A percentile compares a stretch with the other conserved stretches of the same genome.
Conservation (phyloP, 1,140 invertebrate genomes). For the Anoplolepis gracilipes region DNA sequence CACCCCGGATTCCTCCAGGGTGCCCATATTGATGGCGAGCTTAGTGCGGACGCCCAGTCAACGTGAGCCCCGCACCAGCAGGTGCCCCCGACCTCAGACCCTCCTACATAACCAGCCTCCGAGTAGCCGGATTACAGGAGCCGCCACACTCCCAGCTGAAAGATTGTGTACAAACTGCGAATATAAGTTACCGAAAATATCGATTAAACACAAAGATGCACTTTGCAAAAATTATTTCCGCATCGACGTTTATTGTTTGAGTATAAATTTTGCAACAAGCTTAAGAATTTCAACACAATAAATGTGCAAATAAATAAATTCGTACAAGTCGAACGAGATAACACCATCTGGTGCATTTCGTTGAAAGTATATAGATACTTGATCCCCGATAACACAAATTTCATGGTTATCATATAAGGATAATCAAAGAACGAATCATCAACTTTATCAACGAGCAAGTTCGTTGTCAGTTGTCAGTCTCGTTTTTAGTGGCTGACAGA, state of each 20-base stretch:
- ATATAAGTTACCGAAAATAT: constrained; percentile 47
- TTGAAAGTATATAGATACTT: neutral
- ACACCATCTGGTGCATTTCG: neutral
- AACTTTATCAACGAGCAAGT: neutral
- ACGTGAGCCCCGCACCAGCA: constrained; percentile 89
- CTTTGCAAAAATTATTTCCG: neutral
- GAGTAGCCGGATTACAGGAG: constrained; percentile 98
- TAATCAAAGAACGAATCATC: neutral
- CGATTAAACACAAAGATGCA: neutral
- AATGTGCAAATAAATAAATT: neutral
- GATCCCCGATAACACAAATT: neutral
- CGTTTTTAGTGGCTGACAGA: neutral
- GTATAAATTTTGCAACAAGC: neutral
- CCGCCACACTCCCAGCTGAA: constrained; percentile 94
- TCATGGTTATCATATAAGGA: neutral
- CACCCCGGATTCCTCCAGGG: constrained; percentile 91
- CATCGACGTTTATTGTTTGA: neutral
- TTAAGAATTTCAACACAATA: neutral
- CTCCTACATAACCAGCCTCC: constrained; percentile 94
- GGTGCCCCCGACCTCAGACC: constrained; percentile 93
- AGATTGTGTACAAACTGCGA: constrained; percentile 40
- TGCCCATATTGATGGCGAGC: constrained; percentile 97
- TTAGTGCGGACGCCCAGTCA: constrained; percentile 95
- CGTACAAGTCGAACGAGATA: neutral
- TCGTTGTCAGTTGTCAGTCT: neutral